Evolutionary conservation across 2,888 invertebrate genomes (phyloP), one percentile per base, ranked within the genome.

Genomic region (Amblyjoppa proteus): DNA sequence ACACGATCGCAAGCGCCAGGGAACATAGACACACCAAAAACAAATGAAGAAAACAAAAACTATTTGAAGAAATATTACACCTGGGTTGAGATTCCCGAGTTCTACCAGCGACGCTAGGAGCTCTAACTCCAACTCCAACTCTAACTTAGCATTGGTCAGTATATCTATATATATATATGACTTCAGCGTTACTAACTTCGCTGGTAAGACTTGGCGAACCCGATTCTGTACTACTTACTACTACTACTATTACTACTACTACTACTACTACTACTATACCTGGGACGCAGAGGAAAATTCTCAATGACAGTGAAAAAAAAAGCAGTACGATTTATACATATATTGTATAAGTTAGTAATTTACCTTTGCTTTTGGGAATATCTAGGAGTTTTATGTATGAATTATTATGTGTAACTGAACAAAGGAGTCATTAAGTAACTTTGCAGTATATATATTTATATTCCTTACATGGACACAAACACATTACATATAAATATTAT

Each of bases 401-500:
- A 92, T 91, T 91, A 92, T 89, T 91, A 92, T 91, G 92, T 92
- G 91, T 92, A 91, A 91, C 91, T 91, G 90, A 92, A 92, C 88
- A 89, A 88, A 89, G 82, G 83, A 91, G 88, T 92, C 90, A 90
- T 91, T 91, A 90, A 92, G 90, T 92, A 91, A 90, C 53, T 84
- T 84, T 80, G 61, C 73, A 85, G 78, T 87, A 87, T 82, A 85
- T 85, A 83, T 85, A 86, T 82, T 85, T 79, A 88, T 83, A 85
- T 83, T 75, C 78, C 61, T 79, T 76, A 84, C 70, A 84, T 73
- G 83, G 80, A 74, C 70, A 81, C 58, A 81, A 77, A 87, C 80
- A 83, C 81, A 85, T 84, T 61, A 73, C 79, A 78, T 81, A 88
- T 77, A 74, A 76, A 84, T 77, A 64, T 78, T 82, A 86, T 81